Percentiles rank a stretch among this genome's conserved stretches.
phyloP scores from a whole-genome alignment of 2,888 invertebrate genomes.

The Leucophenga montana region DNA sequence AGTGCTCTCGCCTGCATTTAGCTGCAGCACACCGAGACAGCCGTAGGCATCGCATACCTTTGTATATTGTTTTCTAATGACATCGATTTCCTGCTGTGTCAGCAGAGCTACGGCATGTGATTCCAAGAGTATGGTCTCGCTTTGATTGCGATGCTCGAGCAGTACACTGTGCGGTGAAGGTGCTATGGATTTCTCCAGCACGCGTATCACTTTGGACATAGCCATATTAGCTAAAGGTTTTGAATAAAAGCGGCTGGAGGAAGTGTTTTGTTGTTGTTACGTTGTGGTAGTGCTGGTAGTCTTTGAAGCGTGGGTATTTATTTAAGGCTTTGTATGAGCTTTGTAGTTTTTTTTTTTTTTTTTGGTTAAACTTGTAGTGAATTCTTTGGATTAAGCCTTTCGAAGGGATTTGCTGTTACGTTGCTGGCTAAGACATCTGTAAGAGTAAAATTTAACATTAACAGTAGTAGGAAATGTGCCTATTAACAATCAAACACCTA shows the following conservation, averaged over 20 bases:
- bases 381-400: slow-evolving; percentile 17
- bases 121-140: slow-evolving; percentile 91
- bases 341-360: not conserved
- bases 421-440: slow-evolving; percentile 52
- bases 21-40: slow-evolving; percentile 92
- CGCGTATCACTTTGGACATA: slow-evolving; percentile 93
- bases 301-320: not conserved
- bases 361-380: not conserved
- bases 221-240: slow-evolving; percentile 79
- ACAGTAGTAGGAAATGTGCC: not conserved
- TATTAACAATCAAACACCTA: no score
- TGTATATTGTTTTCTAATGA: slow-evolving; percentile 89
- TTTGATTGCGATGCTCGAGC: slow-evolving; percentile 89
- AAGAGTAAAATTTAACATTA: slow-evolving; percentile 10
- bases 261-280: not conserved
- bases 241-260: not conserved
- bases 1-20: slow-evolving; percentile 88
- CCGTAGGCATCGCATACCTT: slow-evolving; percentile 97
- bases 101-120: slow-evolving; percentile 87
- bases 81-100: slow-evolving; percentile 86
- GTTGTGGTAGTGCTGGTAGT: no score
- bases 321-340: slow-evolving; percentile 1
- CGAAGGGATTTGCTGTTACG: slow-evolving; percentile 9
- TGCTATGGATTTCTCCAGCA: slow-evolving; percentile 89
- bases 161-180: slow-evolving; percentile 92